Conservation (phyloP, 2,888 invertebrate genomes). For the Drosophila greeni region DNA sequence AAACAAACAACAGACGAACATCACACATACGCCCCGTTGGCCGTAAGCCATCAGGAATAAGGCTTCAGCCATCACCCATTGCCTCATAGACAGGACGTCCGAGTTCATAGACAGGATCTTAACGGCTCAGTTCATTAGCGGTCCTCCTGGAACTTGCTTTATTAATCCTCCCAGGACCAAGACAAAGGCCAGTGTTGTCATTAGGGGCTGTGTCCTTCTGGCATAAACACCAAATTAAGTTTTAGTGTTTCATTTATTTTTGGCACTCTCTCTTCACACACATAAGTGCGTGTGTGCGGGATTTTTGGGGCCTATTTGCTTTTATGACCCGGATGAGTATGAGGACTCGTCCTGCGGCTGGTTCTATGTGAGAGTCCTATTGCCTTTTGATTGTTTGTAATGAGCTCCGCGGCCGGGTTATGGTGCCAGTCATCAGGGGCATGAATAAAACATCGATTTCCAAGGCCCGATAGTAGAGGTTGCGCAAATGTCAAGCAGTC, state of each 20-base stretch:
- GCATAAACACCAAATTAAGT: slow-evolving; percentile 71
- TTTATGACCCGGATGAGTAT: slow-evolving; percentile 15
- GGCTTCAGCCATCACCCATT: not conserved
- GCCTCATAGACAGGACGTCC: too few relatives aligned
- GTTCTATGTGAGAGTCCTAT: slow-evolving; percentile 47
- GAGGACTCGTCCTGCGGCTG: slow-evolving; percentile 15
- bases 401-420: slow-evolving; percentile 44
- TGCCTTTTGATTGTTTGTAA: slow-evolving; percentile 67
- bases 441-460: slow-evolving; percentile 52
- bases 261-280: slow-evolving; percentile 40
- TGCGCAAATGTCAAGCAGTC: slow-evolving; percentile 33
- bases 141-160: slow-evolving; percentile 56
- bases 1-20: slow-evolving; percentile 48
- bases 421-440: slow-evolving; percentile 28
- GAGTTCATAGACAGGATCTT: slow-evolving; percentile 60
- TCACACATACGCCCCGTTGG: slow-evolving; percentile 63
- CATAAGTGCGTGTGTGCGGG: slow-evolving; percentile 25
- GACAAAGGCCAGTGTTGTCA: slow-evolving; percentile 64
- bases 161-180: slow-evolving; percentile 61
- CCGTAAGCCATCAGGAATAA: slow-evolving; percentile 8
- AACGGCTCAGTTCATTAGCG: slow-evolving; percentile 67
- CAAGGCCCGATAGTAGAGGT: slow-evolving; percentile 25
- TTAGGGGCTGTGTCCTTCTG: slow-evolving; percentile 48
- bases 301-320: slow-evolving; percentile 37
- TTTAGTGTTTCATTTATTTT: slow-evolving; percentile 65